Conservation (phyloP, 2,888 invertebrate genomes). For the Hypercompe scribonia region DNA sequence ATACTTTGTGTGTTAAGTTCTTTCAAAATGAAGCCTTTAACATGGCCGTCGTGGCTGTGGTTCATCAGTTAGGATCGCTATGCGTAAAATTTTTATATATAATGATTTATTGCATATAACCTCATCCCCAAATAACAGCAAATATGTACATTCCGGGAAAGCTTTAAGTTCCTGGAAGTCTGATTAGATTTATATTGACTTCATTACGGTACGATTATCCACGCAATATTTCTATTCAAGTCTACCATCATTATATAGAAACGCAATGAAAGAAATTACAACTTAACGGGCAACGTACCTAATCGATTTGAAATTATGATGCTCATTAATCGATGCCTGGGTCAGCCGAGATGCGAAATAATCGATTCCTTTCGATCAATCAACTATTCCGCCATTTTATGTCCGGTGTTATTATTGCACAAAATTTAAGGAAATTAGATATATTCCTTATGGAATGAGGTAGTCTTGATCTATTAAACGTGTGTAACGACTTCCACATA, state of each 20-base stretch:
- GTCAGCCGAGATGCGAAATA: conserved; percentile 4
- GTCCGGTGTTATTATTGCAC: background rate
- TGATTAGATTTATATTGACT: conserved; percentile 34
- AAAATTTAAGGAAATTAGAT: background rate
- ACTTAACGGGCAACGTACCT: conserved; percentile 41
- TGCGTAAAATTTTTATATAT: no score
- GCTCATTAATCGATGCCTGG: conserved; percentile 13
- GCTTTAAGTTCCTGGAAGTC: conserved; percentile 52
- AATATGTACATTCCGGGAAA: conserved; percentile 23
- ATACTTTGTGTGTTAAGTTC: no score
- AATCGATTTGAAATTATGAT: conserved; percentile 37
- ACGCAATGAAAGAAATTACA: conserved; percentile 40
- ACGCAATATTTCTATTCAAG: conserved; percentile 45
- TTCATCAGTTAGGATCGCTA: no score
- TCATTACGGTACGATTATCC: conserved; percentile 32
- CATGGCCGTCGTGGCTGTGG: no score
- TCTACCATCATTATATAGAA: conserved; percentile 23
- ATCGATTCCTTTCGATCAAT: conserved; percentile 9
- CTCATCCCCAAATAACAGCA: background rate
- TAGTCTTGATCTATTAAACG: background rate
- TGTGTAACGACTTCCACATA: background rate
- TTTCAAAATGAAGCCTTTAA: no score
- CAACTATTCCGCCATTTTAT: background rate
- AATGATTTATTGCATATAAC: no score
- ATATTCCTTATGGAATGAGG: background rate